Evolutionary conservation across 2,888 invertebrate species (phyloP).

Genomic region (Drosophila parthenogenetica): DNA sequence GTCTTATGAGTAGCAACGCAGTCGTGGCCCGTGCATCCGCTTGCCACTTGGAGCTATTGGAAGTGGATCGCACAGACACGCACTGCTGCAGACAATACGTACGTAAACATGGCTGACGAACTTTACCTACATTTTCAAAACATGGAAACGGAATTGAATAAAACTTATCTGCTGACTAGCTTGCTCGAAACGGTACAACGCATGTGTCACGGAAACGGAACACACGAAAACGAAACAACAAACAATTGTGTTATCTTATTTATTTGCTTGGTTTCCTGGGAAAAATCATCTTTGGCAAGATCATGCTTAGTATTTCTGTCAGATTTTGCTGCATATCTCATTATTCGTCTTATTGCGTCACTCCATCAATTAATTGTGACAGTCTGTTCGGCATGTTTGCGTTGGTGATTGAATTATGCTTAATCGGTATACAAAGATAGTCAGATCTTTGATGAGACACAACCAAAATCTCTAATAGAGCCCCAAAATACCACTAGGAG

Average conservation of each 20-base stretch:
- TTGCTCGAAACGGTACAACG: slow-evolving; percentile 35
- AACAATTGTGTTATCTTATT: slow-evolving; percentile 13
- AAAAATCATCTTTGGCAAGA: not conserved
- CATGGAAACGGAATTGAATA: slow-evolving; percentile 48
- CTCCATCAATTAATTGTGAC: not conserved
- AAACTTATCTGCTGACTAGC: slow-evolving; percentile 54
- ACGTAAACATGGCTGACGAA: slow-evolving; percentile 35
- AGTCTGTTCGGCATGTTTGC: not conserved
- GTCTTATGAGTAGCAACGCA: slow-evolving; percentile 78
- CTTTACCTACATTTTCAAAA: slow-evolving; percentile 30
- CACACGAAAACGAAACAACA: slow-evolving; percentile 40
- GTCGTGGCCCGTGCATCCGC: slow-evolving; percentile 54
- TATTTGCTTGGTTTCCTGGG: not conserved
- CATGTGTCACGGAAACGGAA: slow-evolving; percentile 41
- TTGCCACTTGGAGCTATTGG: not conserved
- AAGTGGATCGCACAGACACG: slow-evolving; percentile 43
- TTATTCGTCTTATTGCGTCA: not conserved
- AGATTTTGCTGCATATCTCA: not conserved
- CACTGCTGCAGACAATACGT: slow-evolving; percentile 38
- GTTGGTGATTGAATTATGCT: not conserved
- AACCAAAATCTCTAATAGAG: slow-evolving; percentile 16
- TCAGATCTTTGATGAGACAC: slow-evolving; percentile 34
- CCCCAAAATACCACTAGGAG: slow-evolving; percentile 18
- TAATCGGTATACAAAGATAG: slow-evolving; percentile 7
- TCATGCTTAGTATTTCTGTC: slow-evolving; percentile 1